Conservation (phyloP, 2,797 vertebrate species). For the Ataeniobius toweri region DNA sequence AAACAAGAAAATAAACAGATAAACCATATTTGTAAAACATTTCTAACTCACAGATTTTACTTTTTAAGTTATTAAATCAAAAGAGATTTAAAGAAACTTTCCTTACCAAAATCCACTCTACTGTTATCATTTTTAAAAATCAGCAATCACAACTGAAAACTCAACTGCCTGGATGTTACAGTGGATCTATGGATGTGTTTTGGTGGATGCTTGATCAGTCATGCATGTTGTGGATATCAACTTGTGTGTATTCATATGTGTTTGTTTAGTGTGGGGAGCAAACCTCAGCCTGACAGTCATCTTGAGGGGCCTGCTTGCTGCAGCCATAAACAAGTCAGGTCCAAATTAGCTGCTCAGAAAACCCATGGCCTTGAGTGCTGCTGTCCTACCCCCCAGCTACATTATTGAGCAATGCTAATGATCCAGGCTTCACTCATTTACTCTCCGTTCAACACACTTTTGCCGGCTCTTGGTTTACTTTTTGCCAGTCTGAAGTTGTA, state of each 20-base stretch:
- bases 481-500: slow-evolving; percentile 57
- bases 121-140: slow-evolving; percentile 1
- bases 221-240: slow-evolving; percentile 70
- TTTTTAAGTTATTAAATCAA: slow-evolving; percentile 1
- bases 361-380: slow-evolving; percentile 78
- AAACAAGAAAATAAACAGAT: background rate
- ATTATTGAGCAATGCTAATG: slow-evolving; percentile 85
- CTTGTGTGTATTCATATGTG: slow-evolving; percentile 68
- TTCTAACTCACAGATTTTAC: background rate
- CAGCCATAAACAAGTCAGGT: slow-evolving; percentile 67
- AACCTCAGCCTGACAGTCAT: slow-evolving; percentile 71
- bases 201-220: slow-evolving; percentile 69
- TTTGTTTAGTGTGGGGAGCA: slow-evolving; percentile 69
- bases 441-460: slow-evolving; percentile 76
- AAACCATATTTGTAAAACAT: background rate
- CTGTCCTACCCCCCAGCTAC: slow-evolving; percentile 80
- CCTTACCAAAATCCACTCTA: background rate
- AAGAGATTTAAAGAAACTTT: slow-evolving; percentile 12
- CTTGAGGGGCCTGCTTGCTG: slow-evolving; percentile 61
- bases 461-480: slow-evolving; percentile 56
- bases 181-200: slow-evolving; percentile 53
- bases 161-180: slow-evolving; percentile 48
- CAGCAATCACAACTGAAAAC: slow-evolving; percentile 22
- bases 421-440: slow-evolving; percentile 76
- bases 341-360: slow-evolving; percentile 79